Conservation (phyloP, 1,140 invertebrate genomes). For the Panonychus citri region DNA sequence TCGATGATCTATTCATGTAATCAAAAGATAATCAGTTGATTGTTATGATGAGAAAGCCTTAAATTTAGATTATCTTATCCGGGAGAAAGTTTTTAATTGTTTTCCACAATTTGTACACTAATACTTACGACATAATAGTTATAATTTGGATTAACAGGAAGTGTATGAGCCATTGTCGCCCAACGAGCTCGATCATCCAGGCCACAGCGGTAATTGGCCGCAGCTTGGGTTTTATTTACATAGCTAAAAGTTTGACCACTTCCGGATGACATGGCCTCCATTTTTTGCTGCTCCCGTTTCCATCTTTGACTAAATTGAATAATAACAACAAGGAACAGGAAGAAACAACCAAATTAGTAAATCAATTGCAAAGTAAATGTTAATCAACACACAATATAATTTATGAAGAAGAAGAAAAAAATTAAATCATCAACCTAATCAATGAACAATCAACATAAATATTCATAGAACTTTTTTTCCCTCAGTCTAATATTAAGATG, state of each 20-base stretch:
- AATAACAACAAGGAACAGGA: background rate
- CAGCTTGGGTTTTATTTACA: conserved; percentile 32
- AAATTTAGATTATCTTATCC: no score
- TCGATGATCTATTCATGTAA: no score
- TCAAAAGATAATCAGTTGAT: no score
- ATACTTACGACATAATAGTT: conserved; percentile 9
- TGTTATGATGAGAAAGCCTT: no score
- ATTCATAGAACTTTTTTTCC: no score
- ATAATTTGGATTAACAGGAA: conserved; percentile 39
- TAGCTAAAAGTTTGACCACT: conserved; percentile 20
- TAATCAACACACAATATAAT: no score
- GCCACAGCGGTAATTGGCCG: conserved; percentile 30
- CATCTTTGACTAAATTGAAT: conserved; percentile 40
- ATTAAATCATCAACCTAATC: no score
- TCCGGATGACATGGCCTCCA: conserved; percentile 27
- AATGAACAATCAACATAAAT: no score
- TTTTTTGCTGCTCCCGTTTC: conserved; percentile 55
- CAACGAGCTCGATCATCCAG: conserved; percentile 46
- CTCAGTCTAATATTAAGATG: no score
- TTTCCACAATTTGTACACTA: no score
- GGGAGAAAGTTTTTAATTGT: no score
- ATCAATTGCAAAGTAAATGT: background rate
- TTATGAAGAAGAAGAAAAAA: no score
- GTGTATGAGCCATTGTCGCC: conserved; percentile 53
- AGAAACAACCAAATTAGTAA: background rate